Base-by-base conservation (phyloP, 2,113 vertebrate genomes). In the Cynocephalus volans region DNA sequence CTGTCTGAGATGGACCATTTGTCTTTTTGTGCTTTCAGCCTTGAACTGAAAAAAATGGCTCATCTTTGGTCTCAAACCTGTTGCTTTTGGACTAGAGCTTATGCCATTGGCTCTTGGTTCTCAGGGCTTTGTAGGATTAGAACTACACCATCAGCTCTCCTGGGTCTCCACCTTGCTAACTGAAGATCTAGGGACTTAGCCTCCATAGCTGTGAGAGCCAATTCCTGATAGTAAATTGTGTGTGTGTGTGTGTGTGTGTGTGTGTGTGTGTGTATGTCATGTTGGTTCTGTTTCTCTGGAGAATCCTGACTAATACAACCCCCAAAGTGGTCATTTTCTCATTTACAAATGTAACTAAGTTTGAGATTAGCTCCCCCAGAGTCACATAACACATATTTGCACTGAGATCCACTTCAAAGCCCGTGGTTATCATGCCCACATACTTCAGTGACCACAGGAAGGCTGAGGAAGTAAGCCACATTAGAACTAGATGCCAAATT, bases 371-470 rank as follows among this genome's bases (percentile, higher is more conserved):
- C 10, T 50, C 26, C 52, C 24, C 23, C 17, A 48, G 45, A 62
- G 36, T 84, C 52, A 64, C 7, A 2, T 12, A 26, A 75, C 52
- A 12, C 23, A 80, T 88, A 33, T 79, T 24, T 77, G 15, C 13
- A 48, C 4, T 3, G 36, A 45, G 9, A 41, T n/a, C 31, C 41
- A 85, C 41, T 73, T 84, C 41, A 13, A 45, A 62, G 4, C 10
- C 31, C 33, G 4, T 3, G 0, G 19, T 41, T 79, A 15, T n/a
- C 11, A n/a, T 23, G 84, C 0, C 23, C 4, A 26, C 69, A 24
- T 0, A 76, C 50, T 60, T 67, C 48, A 52, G 19, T 41, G 65
- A 31, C 75, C 48, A 50, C 5, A 50, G 33, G 12, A 36, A 62
- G 45, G 21, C 24, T 15, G 58, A 88, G 5, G 24, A 91, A 31